phyloP scores from a whole-genome alignment of 2,113 vertebrate species.

The Tragelaphus imberbis region DNA sequence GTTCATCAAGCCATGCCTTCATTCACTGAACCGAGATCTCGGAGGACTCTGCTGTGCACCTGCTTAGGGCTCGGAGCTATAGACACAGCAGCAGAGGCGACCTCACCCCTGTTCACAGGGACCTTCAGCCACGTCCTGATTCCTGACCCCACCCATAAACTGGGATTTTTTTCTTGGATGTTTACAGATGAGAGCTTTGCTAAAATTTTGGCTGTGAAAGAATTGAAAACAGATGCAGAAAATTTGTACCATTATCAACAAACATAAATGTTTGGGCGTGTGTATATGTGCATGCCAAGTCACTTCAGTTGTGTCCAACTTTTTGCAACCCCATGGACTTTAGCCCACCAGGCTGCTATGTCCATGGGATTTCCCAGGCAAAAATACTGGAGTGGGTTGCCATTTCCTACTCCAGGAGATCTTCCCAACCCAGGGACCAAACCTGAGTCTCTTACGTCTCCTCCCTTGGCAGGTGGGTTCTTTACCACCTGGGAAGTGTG shows the following conservation, averaged over 20 bases:
- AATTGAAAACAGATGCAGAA: background rate
- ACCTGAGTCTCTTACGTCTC: background rate
- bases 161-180: background rate
- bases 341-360: background rate
- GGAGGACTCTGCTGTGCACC: rapidly evolving
- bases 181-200: background rate
- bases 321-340: background rate
- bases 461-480: background rate
- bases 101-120: rapidly evolving
- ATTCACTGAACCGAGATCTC: background rate
- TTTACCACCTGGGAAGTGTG: background rate
- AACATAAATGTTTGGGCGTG: background rate
- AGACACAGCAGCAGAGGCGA: rapidly evolving
- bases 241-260: background rate
- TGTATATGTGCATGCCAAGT: background rate
- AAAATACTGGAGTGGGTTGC: background rate
- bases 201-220: background rate
- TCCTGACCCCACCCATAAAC: rapidly evolving
- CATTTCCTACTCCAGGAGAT: background rate
- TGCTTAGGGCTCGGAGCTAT: background rate
- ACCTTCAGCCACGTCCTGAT: rapidly evolving
- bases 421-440: background rate
- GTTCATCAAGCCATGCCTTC: too few relatives aligned
- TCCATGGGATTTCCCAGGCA: background rate
- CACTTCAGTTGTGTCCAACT: background rate